Conservation (phyloP, 2,113 vertebrate genomes). For the Paramormyrops kingsleyae region DNA sequence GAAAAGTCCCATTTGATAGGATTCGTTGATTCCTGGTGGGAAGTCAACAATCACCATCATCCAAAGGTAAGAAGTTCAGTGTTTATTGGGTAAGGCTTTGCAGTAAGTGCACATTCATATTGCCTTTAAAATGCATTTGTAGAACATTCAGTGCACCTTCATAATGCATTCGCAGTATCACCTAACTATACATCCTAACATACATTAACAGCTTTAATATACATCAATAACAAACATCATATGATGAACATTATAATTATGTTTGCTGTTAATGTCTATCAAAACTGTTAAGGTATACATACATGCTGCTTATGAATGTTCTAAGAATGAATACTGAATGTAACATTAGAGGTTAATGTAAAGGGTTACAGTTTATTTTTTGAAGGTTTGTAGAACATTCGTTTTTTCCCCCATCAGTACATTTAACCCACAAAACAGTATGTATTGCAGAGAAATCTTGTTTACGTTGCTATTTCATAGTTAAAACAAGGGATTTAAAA, state of each 20-base stretch:
- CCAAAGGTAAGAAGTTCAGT: neutral
- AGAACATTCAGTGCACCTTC: neutral
- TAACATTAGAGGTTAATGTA: neutral
- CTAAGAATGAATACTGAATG: neutral
- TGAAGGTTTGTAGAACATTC: neutral
- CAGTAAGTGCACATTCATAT: neutral
- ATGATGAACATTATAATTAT: neutral
- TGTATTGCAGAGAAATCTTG: neutral
- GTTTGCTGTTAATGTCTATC: neutral
- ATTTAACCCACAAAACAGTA: neutral
- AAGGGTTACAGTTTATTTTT: neutral
- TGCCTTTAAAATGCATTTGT: neutral
- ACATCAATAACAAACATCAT: neutral
- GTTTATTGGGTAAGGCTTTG: neutral
- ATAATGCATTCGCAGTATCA: neutral
- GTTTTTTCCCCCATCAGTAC: neutral
- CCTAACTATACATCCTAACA: neutral
- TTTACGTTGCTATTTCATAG: neutral
- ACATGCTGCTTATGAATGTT: neutral
- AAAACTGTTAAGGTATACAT: neutral
- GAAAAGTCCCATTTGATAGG: constrained; percentile 86
- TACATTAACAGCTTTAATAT: neutral
- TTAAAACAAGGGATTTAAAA: neutral
- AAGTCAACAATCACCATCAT: neutral
- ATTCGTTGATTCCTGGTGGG: constrained; percentile 74